phyloP scores from a whole-genome alignment of 2,113 vertebrate species.

The Oxyruncus cristatus region DNA sequence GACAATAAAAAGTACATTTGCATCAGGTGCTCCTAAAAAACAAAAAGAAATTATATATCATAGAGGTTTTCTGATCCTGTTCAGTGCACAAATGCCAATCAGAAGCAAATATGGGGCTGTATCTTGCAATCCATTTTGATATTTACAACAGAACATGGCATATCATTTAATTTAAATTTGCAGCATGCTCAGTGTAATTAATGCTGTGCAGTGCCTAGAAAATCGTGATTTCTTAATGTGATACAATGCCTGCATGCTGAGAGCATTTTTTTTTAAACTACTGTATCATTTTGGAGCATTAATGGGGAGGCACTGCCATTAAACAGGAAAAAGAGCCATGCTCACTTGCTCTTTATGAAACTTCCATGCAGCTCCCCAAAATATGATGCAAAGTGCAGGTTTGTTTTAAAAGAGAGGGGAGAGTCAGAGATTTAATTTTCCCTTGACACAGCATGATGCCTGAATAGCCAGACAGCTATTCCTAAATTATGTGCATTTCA shows the following conservation, averaged over 20 bases:
- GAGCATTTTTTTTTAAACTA: conserved; percentile 25
- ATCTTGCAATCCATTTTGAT: conserved; percentile 50
- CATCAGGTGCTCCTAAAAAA: neutral
- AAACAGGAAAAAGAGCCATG: neutral
- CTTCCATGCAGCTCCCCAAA: conserved; percentile 31
- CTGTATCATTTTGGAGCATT: conserved; percentile 53
- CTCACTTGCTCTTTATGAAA: conserved; percentile 15
- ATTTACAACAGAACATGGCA: conserved; percentile 53
- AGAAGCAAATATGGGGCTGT: conserved; percentile 18
- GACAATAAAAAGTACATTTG: neutral
- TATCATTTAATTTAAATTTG: conserved; percentile 67
- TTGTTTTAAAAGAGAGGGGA: conserved; percentile 21
- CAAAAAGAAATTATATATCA: neutral
- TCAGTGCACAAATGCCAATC: conserved; percentile 47
- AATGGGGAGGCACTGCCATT: conserved; percentile 10
- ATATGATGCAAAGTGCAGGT: conserved; percentile 45
- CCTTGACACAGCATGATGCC: conserved; percentile 51
- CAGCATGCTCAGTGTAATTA: conserved; percentile 61
- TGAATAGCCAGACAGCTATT: conserved; percentile 57
- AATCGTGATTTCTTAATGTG: conserved; percentile 64
- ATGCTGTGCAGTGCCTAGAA: conserved; percentile 66
- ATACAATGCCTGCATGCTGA: conserved; percentile 64
- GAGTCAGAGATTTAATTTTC: conserved; percentile 53
- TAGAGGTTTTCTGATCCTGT: neutral
- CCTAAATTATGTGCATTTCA: conserved; percentile 65